Conservation (phyloP, 2,888 invertebrate species). For the Stenoptilia bipunctidactyla region DNA sequence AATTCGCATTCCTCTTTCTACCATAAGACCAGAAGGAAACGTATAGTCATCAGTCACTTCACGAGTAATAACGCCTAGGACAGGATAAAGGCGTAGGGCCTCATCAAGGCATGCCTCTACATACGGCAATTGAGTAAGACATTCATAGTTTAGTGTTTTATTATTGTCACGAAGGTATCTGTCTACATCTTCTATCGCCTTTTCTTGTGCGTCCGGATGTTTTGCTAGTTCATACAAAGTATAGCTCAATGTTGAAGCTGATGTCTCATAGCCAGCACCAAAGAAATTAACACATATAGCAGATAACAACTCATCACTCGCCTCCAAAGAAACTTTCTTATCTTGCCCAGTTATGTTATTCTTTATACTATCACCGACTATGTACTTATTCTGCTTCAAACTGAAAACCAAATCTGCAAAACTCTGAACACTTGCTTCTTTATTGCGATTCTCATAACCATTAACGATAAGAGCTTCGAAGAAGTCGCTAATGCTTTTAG, state of each 20-base stretch:
- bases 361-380: slow-evolving; percentile 27
- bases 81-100: slow-evolving; percentile 37
- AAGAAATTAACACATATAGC: slow-evolving; percentile 65
- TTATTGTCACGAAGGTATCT: slow-evolving; percentile 23
- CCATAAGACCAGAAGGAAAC: slow-evolving; percentile 29
- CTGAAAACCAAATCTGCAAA: slow-evolving; percentile 33
- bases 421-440: slow-evolving; percentile 15
- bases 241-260: slow-evolving; percentile 26
- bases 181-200: slow-evolving; percentile 29
- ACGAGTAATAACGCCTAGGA: slow-evolving; percentile 30
- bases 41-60: slow-evolving; percentile 38
- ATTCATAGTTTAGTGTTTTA: slow-evolving; percentile 17
- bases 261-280: slow-evolving; percentile 39
- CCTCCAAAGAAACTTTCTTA: slow-evolving; percentile 21
- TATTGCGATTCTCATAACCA: slow-evolving; percentile 23
- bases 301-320: slow-evolving; percentile 47
- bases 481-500: slow-evolving; percentile 22
- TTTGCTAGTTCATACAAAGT: slow-evolving; percentile 35
- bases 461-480: slow-evolving; percentile 24
- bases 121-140: slow-evolving; percentile 24
- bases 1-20: slow-evolving; percentile 36
- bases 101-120: slow-evolving; percentile 35
- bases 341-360: slow-evolving; percentile 20
- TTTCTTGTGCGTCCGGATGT: slow-evolving; percentile 21
- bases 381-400: slow-evolving; percentile 24